Evolutionary conservation across 53 echinoderm and acorn worm genomes (phyloP), one percentile per base, ranked within the genome.

Genomic region (Glandiceps talaboti): DNA sequence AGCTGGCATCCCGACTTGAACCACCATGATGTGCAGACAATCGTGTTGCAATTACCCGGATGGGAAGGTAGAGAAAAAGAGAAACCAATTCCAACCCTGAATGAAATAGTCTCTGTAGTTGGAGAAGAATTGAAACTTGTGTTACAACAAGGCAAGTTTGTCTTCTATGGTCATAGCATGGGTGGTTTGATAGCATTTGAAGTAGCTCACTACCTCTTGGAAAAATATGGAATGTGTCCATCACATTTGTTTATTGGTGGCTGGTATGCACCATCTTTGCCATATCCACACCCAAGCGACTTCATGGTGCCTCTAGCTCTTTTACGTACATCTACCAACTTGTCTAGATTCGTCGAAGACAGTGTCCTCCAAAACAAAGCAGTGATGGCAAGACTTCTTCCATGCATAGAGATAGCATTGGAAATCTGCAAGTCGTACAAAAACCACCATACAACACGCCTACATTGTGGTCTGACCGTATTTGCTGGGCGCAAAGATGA

Each of bases 311-410:
- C 32, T 20, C 28, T 77, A 1, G 30, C 1, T 26, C 28, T 76
- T 30, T 85, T 88, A 33, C n/a, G n/a, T n/a, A n/a, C n/a, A n/a
- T n/a, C n/a, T n/a, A n/a, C n/a, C n/a, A n/a, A n/a, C n/a, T n/a
- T n/a, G n/a, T n/a, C n/a, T n/a, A 96, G 96, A 76, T 96, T 96
- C 82, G 75, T 96, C 30, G 96, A 96, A 74, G 92, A 92, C 64
- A 81, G 85, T 30, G 83, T 90, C 27, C 79, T 96, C 32, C 90
- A 85, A 83, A 89, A 91, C 73, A 83, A 88, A 0, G 92, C 90
- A 30, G 84, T 96, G n/a, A 93, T 96, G 88, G 64, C 77, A n/a
- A 88, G 92, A 31, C 77, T 96, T 33, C 86, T 92, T 26, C 92
- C 92, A 1, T 92, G 92, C 79, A 93, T 96, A 1, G 84, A 96